Evolutionary conservation across 2,797 vertebrate genomes (phyloP).

Genomic region (Mus spretus): DNA sequence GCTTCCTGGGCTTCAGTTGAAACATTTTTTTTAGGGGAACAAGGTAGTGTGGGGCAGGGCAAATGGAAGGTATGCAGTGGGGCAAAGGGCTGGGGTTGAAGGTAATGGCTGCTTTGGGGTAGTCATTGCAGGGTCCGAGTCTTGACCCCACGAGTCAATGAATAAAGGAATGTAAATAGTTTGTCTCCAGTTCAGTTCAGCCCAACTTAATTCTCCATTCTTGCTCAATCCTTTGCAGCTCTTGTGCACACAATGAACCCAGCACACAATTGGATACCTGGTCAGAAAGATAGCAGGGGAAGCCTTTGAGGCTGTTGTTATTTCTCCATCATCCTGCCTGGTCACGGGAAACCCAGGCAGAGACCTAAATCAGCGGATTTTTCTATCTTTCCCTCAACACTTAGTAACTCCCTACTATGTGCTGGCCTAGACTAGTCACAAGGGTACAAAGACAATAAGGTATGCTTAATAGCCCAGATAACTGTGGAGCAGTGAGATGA

Average conservation of each 20-base stretch:
- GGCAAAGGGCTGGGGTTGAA: slow-evolving; percentile 17
- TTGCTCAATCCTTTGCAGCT: slow-evolving; percentile 54
- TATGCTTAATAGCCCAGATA: neutral
- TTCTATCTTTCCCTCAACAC: slow-evolving; percentile 31
- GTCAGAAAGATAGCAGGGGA: slow-evolving; percentile 62
- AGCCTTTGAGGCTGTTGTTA: slow-evolving; percentile 23
- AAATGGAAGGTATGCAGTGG: slow-evolving; percentile 51
- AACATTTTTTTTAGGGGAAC: slow-evolving; percentile 57
- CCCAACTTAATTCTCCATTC: slow-evolving; percentile 45
- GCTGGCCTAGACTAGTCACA: neutral
- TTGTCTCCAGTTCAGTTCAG: slow-evolving; percentile 27
- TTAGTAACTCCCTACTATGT: slow-evolving; percentile 52
- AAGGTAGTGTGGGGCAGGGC: neutral
- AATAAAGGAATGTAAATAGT: slow-evolving; percentile 63
- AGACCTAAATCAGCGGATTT: slow-evolving; percentile 2
- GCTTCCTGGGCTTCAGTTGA: slow-evolving; percentile 64
- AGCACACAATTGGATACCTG: slow-evolving; percentile 36
- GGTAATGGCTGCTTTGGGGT: slow-evolving; percentile 17
- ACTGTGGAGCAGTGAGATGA: neutral
- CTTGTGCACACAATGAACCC: slow-evolving; percentile 45
- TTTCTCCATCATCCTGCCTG: slow-evolving; percentile 44
- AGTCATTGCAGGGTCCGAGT: slow-evolving; percentile 20
- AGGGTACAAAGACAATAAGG: slow-evolving; percentile 49
- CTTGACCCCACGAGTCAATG: slow-evolving; percentile 48
- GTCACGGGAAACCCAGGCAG: slow-evolving; percentile 50